Conservation (phyloP, 2,113 vertebrate genomes). For the Lutjanus erythropterus region DNA sequence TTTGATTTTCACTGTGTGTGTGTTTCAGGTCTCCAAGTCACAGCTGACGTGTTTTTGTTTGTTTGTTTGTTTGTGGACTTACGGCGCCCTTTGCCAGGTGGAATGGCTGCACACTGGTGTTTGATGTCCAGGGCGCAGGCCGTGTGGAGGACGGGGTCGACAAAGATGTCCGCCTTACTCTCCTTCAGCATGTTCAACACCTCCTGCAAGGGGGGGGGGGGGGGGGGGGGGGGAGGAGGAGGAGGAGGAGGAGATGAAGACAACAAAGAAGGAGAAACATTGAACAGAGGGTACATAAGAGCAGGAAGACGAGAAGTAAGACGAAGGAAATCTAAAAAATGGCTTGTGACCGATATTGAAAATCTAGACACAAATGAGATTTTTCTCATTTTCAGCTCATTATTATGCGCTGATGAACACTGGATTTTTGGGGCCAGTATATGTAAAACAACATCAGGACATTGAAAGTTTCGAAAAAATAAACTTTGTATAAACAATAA, state of each 20-base stretch:
- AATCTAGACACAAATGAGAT: not conserved
- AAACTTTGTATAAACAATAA: too few species aligned
- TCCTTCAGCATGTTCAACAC: conserved; percentile 98
- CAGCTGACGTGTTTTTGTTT: not conserved
- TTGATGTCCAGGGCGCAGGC: conserved; percentile 98
- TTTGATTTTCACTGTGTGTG: too few species aligned
- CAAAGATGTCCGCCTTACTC: conserved; percentile 98
- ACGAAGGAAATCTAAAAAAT: not conserved
- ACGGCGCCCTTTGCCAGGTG: conserved; percentile 95
- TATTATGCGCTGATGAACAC: too few species aligned
- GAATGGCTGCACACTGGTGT: conserved; percentile 97
- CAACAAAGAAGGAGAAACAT: not conserved
- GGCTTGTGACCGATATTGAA: too few species aligned
- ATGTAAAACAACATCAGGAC: too few species aligned
- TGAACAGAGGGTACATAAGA: not conserved
- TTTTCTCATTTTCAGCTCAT: too few species aligned
- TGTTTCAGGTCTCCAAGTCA: not conserved
- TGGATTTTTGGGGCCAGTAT: too few species aligned
- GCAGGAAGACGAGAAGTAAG: not conserved
- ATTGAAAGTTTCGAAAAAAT: too few species aligned
- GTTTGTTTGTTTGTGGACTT: conserved; percentile 77
- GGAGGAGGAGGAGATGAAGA: too few species aligned
- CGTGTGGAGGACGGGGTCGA: conserved; percentile 97
- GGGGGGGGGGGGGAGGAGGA: too few species aligned
- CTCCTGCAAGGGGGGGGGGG: conserved; percentile 83